Evolutionary conservation across 2,888 invertebrate species (phyloP).

Genomic region (Parapristionchus giblindavisi): DNA sequence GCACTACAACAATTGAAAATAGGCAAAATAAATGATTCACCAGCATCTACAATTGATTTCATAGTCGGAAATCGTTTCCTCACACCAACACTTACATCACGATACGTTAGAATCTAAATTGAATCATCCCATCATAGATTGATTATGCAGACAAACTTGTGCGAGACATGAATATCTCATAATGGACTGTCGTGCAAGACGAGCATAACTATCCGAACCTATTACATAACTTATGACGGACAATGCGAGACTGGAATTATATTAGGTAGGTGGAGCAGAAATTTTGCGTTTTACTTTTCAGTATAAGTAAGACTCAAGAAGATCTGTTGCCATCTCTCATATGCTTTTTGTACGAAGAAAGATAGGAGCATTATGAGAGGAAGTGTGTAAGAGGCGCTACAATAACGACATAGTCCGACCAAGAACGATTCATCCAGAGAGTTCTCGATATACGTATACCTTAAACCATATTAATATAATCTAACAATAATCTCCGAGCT

Average conservation of each 20-base stretch:
- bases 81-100: slow-evolving; percentile 8
- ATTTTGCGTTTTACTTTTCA: slow-evolving; percentile 23
- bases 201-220: not conserved
- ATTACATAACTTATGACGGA: slow-evolving; percentile 5
- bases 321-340: slow-evolving; percentile 29
- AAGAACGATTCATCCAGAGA: not conserved
- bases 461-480: too few relatives aligned
- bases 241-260: slow-evolving; percentile 15
- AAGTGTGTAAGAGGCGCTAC: not conserved
- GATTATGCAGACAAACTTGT: not conserved
- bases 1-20: not conserved
- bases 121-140: not conserved
- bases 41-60: slow-evolving; percentile 4
- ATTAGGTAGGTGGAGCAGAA: too few relatives aligned
- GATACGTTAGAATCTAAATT: slow-evolving; percentile 16
- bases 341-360: slow-evolving; percentile 8
- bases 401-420: not conserved
- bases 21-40: not conserved
- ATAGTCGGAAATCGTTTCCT: slow-evolving; percentile 7
- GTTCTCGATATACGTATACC: too few relatives aligned
- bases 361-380: slow-evolving; percentile 28
- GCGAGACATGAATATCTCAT: slow-evolving; percentile 13
- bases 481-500: too few relatives aligned
- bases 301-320: slow-evolving; percentile 22
- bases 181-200: not conserved